phyloP scores from a whole-genome alignment of 1,140 invertebrate species.

The fruit fly (Drosophila melanogaster) region Release_6_plus_ISO1_MT NT_033777.3:26278001-26278500 shows the following conservation, averaged over 20 bases:
- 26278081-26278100: neutral
- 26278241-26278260: constrained; percentile 33
- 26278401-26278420: constrained; percentile 61
- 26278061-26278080: neutral
- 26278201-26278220: constrained; percentile 52
- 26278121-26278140: constrained; percentile 19
- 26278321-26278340: constrained; percentile 14
- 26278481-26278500: constrained; percentile 65
- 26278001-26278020: no score
- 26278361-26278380: constrained; percentile 68
- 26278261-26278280: constrained; percentile 76
- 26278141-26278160: constrained; percentile 39
- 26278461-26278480: constrained; percentile 83
- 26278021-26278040: no score
- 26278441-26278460: constrained; percentile 83
- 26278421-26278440: constrained; percentile 80
- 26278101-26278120: constrained; percentile 4
- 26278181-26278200: constrained; percentile 63
- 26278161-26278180: constrained; percentile 12
- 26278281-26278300: constrained; percentile 82
- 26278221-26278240: constrained; percentile 24
- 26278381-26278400: constrained; percentile 48
- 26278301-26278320: constrained; percentile 64
- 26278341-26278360: constrained; percentile 53
- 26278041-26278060: neutral